Base-by-base conservation (phyloP, 2,888 invertebrate genomes). In the Arctia plantaginis region DNA sequence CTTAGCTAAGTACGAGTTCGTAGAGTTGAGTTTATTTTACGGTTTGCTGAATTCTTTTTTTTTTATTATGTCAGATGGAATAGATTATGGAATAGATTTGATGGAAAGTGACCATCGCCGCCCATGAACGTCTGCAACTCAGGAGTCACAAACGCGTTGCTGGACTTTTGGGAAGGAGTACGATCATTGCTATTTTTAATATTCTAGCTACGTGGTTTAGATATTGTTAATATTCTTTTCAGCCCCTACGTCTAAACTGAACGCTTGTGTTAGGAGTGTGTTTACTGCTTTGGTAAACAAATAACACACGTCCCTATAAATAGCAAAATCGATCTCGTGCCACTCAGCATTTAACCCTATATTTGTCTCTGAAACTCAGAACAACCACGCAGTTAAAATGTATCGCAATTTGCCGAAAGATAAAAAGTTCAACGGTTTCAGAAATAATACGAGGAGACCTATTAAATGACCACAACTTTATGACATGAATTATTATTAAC, bases 401-500 rank as follows among this genome's bases (percentile, higher is more conserved):
- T 62, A 62, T 62, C 62, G 30, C 30, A 62, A 62, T 30, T 62
- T 30, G 30, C 7, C 30, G 8, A 62, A 62, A 30, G 62, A 62
- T 62, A 62, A 62, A 51, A 62, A 62, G 62, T 62, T 62, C 7
- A 62, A 30, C 59, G 7, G 62, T 62, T 62, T 30, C 62, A 18
- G 62, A 30, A 62, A 62, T 30, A 62, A 62, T 30, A 68, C 47
- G 20, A 23, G 23, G 12, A 51, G 47, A 55, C 27, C 27, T 3
- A 66, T 27, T 27, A 76, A 66, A 73, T 33, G 75, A 78, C 72
- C 71, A 44, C 39, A 20, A 55, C 69, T 82, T 79, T 79, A 77
- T 73, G 79, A 70, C 12, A 39, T 10, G 67, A 73, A n/a, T n/a
- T n/a, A n/a, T n/a, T n/a, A n/a, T 76, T 77, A 73, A 71, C 70